Evolutionary conservation across 2,797 vertebrate species (phyloP).

Genomic region (Spondyliosoma cantharus): DNA sequence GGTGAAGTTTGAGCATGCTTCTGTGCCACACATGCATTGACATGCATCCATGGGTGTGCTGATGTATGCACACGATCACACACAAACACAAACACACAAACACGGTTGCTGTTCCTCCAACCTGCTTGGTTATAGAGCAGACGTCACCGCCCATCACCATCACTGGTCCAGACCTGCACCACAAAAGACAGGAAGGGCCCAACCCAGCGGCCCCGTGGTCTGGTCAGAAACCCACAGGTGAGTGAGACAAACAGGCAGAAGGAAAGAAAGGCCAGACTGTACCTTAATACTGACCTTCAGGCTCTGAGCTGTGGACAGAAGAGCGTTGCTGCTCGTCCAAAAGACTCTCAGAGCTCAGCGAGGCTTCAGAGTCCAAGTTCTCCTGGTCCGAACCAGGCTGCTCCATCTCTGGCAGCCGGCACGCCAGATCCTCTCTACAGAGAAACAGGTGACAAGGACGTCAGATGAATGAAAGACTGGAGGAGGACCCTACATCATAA

Average conservation of each 20-base stretch:
- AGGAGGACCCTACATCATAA: accelerated
- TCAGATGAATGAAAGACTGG: background rate
- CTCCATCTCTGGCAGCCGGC: slow-evolving; percentile 94
- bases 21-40: slow-evolving; percentile 56
- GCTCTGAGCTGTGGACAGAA: slow-evolving; percentile 78
- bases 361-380: slow-evolving; percentile 94
- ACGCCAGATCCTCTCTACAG: slow-evolving; percentile 93
- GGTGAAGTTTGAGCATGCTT: slow-evolving; percentile 56
- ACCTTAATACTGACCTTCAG: slow-evolving; percentile 93
- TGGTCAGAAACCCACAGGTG: slow-evolving; percentile 78
- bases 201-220: slow-evolving; percentile 70
- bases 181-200: slow-evolving; percentile 83
- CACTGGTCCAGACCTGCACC: slow-evolving; percentile 86
- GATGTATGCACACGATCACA: slow-evolving; percentile 28
- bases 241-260: slow-evolving; percentile 65
- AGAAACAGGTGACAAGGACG: background rate
- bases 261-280: slow-evolving; percentile 49
- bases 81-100: slow-evolving; percentile 57
- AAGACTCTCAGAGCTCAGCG: slow-evolving; percentile 95
- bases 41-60: slow-evolving; percentile 58
- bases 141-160: slow-evolving; percentile 81
- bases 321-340: slow-evolving; percentile 88
- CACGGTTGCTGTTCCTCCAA: slow-evolving; percentile 76
- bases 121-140: slow-evolving; percentile 84
- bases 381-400: slow-evolving; percentile 96